Base-by-base conservation (phyloP, 2,797 vertebrate species). In the Sylvilagus floridanus region DNA sequence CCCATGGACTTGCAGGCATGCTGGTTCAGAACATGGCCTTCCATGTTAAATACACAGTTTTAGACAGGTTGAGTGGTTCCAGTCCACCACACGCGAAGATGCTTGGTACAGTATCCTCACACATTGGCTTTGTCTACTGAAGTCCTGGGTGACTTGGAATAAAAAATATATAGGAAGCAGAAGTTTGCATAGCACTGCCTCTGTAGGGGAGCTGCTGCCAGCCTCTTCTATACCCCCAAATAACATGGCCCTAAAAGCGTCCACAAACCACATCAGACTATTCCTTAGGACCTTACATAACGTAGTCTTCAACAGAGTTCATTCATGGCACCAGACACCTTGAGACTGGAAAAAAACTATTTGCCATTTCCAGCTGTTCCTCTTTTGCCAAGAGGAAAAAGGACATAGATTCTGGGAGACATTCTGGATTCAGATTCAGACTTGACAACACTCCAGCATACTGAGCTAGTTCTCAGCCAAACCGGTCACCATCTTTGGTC, bases 371-470 rank as follows among this genome's bases (percentile, higher is more conserved):
- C 35, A 84, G 32, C 47, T 63, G 6, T 69, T 77, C 6, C 30
- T 88, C 57, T 47, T 88, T 84, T 42, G 13, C 47, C n/a, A 78
- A 95, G 78, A 68, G 95, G 69, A 47, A 5, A 92, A 92, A 77
- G 8, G 50, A 47, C 11, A n/a, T 1, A 4, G 57, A 28, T 78
- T 86, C 22, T 65, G 2, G 14, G 60, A 50, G n/a, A 65, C 77
- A 63, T 66, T 47, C 47, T 81, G 62, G 77, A 76, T 78, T 73
- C 75, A 86, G 65, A 71, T 62, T 94, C 68, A 60, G 28, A 78
- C 65, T 87, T 72, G 42, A 66, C 14, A 63, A 94, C 88, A 71
- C 32, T 69, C 35, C 37, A 78, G 32, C 35, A 35, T 24, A 47
- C 30, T 54, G 81, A 93, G 71, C 17, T 62, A 77, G 54, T 17